Evolutionary conservation across 2,113 vertebrate species (phyloP), one percentile per base, ranked within the genome.

Genomic region (Casuarius casuarius): DNA sequence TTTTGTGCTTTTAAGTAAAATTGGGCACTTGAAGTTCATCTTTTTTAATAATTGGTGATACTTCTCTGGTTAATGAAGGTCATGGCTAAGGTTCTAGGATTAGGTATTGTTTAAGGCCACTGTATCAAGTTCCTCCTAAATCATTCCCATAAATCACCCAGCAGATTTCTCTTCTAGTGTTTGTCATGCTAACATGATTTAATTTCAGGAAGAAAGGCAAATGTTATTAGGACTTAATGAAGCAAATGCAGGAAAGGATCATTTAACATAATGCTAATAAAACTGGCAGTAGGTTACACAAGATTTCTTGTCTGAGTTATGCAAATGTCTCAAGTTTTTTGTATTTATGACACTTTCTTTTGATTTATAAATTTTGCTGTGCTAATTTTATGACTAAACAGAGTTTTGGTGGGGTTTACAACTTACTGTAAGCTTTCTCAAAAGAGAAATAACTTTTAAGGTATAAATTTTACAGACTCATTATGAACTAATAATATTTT

Each of bases 151-250:
- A 94, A 87, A 81, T 76, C 79, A 68, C 52, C 29, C 58, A 82
- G 66, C 40, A 91, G 61, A 70, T 89, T 94, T 86, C 23, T 84
- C 29, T 84, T 94, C 44, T 54, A 62, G 49, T 83, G 51, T 94
- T 94, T 95, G 84, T 71, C 90, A 84, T 80, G 73, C 79, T 95
- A 94, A 89, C 66, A 33, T 68, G 76, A 84, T 94, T 96, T 97
- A 82, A 84, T 61, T 84, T 92, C 82, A 83, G 89, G 77, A 89
- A 49, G 51, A 92, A 46, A 92, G 81, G 91, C 46, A 95, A 95
- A 95, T 58, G 42, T 95, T 94, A 89, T 90, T 84, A 96, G 72
- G 85, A 56, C 19, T 92, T 89, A 95, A 65, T 52, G 87, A 94
- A 95, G 70, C 62, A 90, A 92, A 88, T 79, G 29, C 38, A 82